Base-by-base conservation (phyloP, 2,888 invertebrate species). In the Meteorus colon region DNA sequence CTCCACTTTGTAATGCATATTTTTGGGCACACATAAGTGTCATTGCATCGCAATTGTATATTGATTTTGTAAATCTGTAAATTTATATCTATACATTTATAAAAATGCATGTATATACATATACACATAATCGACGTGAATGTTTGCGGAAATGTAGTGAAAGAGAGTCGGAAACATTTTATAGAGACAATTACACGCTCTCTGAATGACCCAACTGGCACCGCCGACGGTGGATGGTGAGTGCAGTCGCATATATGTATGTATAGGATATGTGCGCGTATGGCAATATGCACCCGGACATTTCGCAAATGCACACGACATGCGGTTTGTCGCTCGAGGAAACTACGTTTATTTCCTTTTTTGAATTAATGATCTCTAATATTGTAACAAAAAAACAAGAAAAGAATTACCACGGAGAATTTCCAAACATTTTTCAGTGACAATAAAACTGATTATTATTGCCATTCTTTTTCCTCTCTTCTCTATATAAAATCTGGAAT, bases 151-250 rank as follows among this genome's bases (percentile, higher is more conserved):
- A 45, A 68, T 48, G 74, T 70, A 71, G 37, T 41, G 72, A 31
- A 67, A 24, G 68, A 73, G 69, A 63, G 73, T 29, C 51, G 55
- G 69, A 71, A 76, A 72, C 62, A 78, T 79, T 79, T 79, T 79
- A 74, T 79, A 78, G 67, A 71, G 76, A 77, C 79, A 79, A 79
- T 79, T 79, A 78, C 74, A 79, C 72, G 73, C 78, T 76, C 73
- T 78, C 74, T 68, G 69, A 77, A 79, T 77, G 78, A 75, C 60
- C 78, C 73, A 67, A 77, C 77, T 72, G 77, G 77, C 70, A 73
- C 73, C 27, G n/a, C 12, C 5, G 19, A 55, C 55, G 55, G 55
- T 55, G 19, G 55, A 55, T 63, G 67, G 70, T 51, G 73, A 69
- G 10, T 31, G 31, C 29, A 31, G 10, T 29, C 12, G n/a, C 16